Percentiles rank a stretch among this genome's conserved stretches.
phyloP scores from a whole-genome alignment of 2,888 invertebrate species.

The Parascotia fuliginaria region DNA sequence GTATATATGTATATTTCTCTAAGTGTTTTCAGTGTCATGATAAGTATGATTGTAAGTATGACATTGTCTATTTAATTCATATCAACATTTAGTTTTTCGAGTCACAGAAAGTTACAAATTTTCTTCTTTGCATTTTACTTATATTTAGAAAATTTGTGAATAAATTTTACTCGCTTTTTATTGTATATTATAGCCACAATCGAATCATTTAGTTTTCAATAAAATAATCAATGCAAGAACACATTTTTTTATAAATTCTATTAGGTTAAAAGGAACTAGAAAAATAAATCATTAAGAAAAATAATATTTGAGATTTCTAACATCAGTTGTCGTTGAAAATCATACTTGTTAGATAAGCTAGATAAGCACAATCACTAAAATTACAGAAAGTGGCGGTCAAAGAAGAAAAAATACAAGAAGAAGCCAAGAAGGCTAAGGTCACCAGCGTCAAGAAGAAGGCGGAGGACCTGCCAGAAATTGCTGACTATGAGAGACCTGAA shows the following conservation, averaged over 20 bases:
- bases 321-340: no score
- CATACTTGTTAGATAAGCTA: constrained; percentile 2
- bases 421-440: constrained; percentile 79
- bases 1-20: background rate
- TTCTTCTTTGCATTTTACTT: no score
- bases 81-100: background rate
- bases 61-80: background rate
- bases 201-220: no score
- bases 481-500: constrained; percentile 91
- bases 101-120: no score
- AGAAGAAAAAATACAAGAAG: constrained; percentile 77
- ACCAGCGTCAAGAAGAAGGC: constrained; percentile 82
- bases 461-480: constrained; percentile 87
- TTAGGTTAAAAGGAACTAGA: no score
- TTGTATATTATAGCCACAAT: no score
- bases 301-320: no score
- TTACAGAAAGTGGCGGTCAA: constrained; percentile 81
- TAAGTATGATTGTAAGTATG: constrained; percentile 37
- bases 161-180: no score
- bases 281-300: no score
- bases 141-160: no score
- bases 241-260: no score
- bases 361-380: constrained; percentile 21
- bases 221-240: no score
- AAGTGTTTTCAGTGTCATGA: constrained; percentile 25